Base-by-base conservation (phyloP, 2,888 invertebrate species). In the Synergus itoensis region DNA sequence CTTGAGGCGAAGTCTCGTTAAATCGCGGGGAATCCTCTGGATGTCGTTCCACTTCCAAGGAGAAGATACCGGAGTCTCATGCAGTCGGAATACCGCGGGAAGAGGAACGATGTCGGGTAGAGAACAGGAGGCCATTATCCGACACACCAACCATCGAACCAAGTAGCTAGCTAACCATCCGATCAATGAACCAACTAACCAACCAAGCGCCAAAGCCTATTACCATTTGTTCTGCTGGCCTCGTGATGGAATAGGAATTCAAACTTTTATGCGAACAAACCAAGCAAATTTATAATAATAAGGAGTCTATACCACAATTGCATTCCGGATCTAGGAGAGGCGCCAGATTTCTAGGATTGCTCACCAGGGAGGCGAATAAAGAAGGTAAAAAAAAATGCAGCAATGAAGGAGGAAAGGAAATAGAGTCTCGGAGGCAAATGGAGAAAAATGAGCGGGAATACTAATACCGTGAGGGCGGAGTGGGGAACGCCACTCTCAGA, bases 201-300 rank as follows among this genome's bases (percentile, higher is more conserved):
- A 69, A 75, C 79, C 60, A 21, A 78, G 75, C 63, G 78, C 62
- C 75, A 78, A 80, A 85, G 87, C 86, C 87, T 82, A 87, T 87
- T 87, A 87, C 87, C 87, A 88, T 87, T 87, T 84, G 85, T 88
- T 85, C 84, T 84, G 84, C 81, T 80, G 80, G 81, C 82, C 84
- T 83, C 82, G 85, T 84, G 85, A 85, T 84, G 84, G 84, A 87
- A 84, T 86, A 84, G 86, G 85, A 87, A 87, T 87, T 85, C 86
- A 83, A 85, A 84, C 85, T 87, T 87, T 84, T 84, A 83, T 84
- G 80, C 79, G 63, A 80, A 80, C 80, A 77, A 77, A 80, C 76
- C 81, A 84, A 82, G 84, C 81, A 80, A 85, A 86, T 86, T 87
- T 86, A 86, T 87, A 87, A 87, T 87, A 87, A 88, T 86, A 87